A percentile compares a stretch with the other conserved stretches of the same genome.
phyloP scores from a whole-genome alignment of 2,113 vertebrate genomes.

The Tragelaphus imberbis region DNA sequence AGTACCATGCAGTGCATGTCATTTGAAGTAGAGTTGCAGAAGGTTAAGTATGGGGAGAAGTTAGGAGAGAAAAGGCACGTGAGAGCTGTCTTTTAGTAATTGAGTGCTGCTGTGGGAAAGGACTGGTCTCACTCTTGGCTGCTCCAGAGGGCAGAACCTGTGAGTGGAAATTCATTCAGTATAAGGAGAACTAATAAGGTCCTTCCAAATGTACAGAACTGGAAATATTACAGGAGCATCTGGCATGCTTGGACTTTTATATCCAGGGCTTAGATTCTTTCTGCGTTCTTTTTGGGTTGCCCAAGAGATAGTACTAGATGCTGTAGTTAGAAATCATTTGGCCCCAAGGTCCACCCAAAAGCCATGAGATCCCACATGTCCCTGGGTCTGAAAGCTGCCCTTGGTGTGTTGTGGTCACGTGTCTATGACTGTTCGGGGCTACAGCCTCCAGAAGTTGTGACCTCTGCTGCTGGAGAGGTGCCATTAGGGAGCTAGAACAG shows the following conservation, averaged over 20 bases:
- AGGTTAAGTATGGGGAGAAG: neutral
- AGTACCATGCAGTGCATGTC: neutral
- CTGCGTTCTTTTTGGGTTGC: neutral
- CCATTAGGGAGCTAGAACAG: neutral
- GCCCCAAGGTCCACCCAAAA: neutral
- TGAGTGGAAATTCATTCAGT: neutral
- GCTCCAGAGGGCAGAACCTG: neutral
- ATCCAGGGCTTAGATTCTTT: neutral
- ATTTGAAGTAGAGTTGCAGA: conserved; percentile 1
- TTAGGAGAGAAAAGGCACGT: neutral
- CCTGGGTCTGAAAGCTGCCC: neutral
- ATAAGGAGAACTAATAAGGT: neutral
- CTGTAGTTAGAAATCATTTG: neutral
- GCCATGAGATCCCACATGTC: neutral
- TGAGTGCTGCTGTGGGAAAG: neutral
- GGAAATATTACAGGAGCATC: neutral
- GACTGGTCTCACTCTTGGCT: neutral
- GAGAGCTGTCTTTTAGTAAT: neutral
- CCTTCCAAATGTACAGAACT: neutral
- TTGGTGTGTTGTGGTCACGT: rapidly evolving
- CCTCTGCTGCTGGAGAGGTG: neutral
- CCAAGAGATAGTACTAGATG: neutral
- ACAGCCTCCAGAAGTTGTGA: neutral
- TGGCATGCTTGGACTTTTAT: neutral
- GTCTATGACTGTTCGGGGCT: neutral